A percentile compares a stretch with the other conserved stretches of the same genome.
These are phyloP conservation scores for Macquaria australasica DNA, from an alignment of 2,113 vertebrate species.

Conservation along the genomic window DNA sequence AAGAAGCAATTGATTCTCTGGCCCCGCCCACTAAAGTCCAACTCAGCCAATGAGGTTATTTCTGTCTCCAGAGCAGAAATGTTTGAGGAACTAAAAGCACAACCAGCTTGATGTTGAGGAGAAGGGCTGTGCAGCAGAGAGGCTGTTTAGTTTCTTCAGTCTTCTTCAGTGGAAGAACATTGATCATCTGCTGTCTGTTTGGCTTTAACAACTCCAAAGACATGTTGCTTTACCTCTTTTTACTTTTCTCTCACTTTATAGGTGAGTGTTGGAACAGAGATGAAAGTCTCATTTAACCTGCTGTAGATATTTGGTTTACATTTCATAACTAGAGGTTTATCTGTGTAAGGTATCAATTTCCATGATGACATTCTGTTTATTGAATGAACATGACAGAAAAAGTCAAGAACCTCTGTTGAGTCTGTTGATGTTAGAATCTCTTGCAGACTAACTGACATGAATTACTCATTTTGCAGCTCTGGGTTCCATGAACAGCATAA, in stretches of 20 bases:
- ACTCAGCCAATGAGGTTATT: background rate
- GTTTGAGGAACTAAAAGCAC: conserved; percentile 25
- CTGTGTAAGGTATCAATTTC: background rate
- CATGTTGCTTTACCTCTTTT: background rate
- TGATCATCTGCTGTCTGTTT: conserved; percentile 22
- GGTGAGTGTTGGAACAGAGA: background rate
- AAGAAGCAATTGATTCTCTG: background rate
- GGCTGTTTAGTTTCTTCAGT: background rate
- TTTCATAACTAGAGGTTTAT: background rate
- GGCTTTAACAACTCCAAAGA: background rate
- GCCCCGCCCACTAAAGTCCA: background rate
- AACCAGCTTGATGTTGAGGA: conserved; percentile 18
- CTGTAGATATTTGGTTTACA: background rate
- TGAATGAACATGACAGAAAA: background rate
- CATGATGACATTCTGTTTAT: background rate
- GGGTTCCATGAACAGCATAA: conserved; percentile 34
- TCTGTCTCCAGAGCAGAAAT: background rate
- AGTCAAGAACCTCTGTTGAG: background rate
- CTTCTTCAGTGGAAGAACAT: conserved; percentile 14
- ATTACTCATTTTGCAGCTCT: conserved; percentile 40
- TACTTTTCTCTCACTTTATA: conserved; percentile 1
- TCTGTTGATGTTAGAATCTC: background rate
- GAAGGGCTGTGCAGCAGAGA: conserved; percentile 6
- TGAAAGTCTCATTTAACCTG: background rate
- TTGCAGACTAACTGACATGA: conserved; percentile 25